Percentiles rank a stretch among this genome's conserved stretches.
phyloP scores from a whole-genome alignment of 2,888 invertebrate species.

The Nemapogon koenigi region DNA sequence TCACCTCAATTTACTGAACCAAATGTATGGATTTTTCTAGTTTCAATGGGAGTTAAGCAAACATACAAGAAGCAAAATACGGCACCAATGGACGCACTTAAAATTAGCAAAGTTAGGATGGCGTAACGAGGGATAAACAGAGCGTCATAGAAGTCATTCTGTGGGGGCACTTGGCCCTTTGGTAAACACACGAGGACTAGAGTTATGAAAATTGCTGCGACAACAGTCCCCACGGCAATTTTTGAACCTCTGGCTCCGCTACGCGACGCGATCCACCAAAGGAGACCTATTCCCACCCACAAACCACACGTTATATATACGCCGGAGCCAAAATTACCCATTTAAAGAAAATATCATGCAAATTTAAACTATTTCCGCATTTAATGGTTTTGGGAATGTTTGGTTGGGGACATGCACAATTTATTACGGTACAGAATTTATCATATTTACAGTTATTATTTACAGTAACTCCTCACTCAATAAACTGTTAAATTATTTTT shows the following conservation, averaged over 20 bases:
- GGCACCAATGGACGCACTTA: slow-evolving; percentile 30
- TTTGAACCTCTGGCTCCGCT: no score
- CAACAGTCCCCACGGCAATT: no score
- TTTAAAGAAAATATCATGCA: no score
- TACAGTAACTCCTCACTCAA: no score
- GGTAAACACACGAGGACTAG: slow-evolving; percentile 68
- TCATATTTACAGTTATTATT: no score
- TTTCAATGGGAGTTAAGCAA: slow-evolving; percentile 38
- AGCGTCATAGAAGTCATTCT: slow-evolving; percentile 58
- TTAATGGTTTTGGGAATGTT: no score
- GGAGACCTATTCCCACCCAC: slow-evolving; percentile 68
- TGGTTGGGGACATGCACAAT: no score
- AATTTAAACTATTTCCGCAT: no score
- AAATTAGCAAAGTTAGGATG: slow-evolving; percentile 30
- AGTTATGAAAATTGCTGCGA: slow-evolving; percentile 61
- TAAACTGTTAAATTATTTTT: no score
- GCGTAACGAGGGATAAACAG: slow-evolving; percentile 35
- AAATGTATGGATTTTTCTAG: slow-evolving; percentile 36
- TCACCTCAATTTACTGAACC: slow-evolving; percentile 26
- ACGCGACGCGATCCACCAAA: slow-evolving; percentile 70
- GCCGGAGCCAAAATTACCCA: slow-evolving; percentile 68
- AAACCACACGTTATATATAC: slow-evolving; percentile 69
- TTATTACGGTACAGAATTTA: no score
- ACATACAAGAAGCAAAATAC: slow-evolving; percentile 34
- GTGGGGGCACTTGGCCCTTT: slow-evolving; percentile 37